Base-by-base conservation (phyloP, 2,888 invertebrate species). In the Carpatolechia fugitivella region DNA sequence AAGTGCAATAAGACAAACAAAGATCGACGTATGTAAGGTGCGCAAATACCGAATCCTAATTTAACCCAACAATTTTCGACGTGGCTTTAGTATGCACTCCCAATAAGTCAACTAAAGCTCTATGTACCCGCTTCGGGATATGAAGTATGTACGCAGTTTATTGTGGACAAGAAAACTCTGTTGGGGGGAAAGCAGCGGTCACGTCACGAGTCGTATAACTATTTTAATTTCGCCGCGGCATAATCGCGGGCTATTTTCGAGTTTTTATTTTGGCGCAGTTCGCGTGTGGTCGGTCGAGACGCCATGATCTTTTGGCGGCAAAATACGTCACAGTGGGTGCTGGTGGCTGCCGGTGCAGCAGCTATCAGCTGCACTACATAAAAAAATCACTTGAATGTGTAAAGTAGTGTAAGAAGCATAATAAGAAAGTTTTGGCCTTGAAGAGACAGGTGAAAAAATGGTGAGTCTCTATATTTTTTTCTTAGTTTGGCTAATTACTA, bases 221-320 rank as follows among this genome's bases (percentile, higher is more conserved):
- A 85, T 88, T 88, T 87, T 83, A 80, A 87, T 85, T 80, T 77
- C 77, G 76, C 78, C 72, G 79, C 80, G 75, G 77, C 68, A 71
- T 68, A 71, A 79, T 74, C 71, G 79, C 74, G 73, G 76, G 85
- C 85, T 90, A 90, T 90, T 90, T 90, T 81, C 51, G 82, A 84
- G 68, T 79, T 87, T 87, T 90, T 90, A 90, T 90, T 90, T 89
- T 85, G 78, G 87, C 85, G 82, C 80, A 80, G 89, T 88, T 88
- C 86, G 89, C 86, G 90, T 89, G 90, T 90, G 90, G 90, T 88
- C 84, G 79, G 3, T 24, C 24, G 24, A 18, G 64, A 64, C 65
- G 70, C 68, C 69, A 71, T 72, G 74, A 68, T 74, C 73, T 84
- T 87, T 87, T 87, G 87, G 89, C 88, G 87, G 88, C 83, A 86